A percentile compares a stretch with the other conserved stretches of the same genome.
phyloP scores from a whole-genome alignment of 2,113 vertebrate species.

The Phaethon lepturus region DNA sequence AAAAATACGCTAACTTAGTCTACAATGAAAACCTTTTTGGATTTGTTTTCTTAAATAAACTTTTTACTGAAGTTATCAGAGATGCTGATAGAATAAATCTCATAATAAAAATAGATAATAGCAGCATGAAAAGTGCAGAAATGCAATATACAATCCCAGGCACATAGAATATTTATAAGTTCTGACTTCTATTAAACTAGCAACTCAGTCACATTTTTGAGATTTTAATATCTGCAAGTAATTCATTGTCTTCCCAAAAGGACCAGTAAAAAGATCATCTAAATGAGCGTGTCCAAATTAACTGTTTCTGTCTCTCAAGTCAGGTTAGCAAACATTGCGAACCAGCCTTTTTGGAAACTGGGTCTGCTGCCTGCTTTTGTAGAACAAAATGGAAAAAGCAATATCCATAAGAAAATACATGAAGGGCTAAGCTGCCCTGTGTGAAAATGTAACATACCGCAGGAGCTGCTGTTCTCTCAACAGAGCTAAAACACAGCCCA shows the following conservation, averaged over 20 bases:
- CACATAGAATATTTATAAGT: slow-evolving; percentile 63
- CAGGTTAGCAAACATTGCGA: neutral
- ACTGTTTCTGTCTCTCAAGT: neutral
- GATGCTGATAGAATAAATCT: slow-evolving; percentile 32
- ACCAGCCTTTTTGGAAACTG: neutral
- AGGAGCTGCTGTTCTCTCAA: neutral
- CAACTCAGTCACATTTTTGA: slow-evolving; percentile 12
- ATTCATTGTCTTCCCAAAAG: slow-evolving; percentile 50
- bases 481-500: neutral
- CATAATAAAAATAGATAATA: slow-evolving; percentile 52
- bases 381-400: neutral
- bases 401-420: neutral
- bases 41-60: slow-evolving; percentile 26
- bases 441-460: neutral
- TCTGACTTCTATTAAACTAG: slow-evolving; percentile 26
- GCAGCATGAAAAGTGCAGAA: slow-evolving; percentile 25
- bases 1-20: neutral
- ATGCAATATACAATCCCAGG: slow-evolving; percentile 41
- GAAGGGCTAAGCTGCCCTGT: neutral
- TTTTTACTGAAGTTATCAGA: slow-evolving; percentile 20
- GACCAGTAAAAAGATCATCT: slow-evolving; percentile 23
- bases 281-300: slow-evolving; percentile 9
- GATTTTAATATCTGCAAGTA: slow-evolving; percentile 60
- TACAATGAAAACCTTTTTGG: neutral
- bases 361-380: neutral